These are phyloP conservation scores for Myiotriccus ornatus DNA, from an alignment of 2,797 vertebrate genomes.

Conservation along the genomic window DNA sequence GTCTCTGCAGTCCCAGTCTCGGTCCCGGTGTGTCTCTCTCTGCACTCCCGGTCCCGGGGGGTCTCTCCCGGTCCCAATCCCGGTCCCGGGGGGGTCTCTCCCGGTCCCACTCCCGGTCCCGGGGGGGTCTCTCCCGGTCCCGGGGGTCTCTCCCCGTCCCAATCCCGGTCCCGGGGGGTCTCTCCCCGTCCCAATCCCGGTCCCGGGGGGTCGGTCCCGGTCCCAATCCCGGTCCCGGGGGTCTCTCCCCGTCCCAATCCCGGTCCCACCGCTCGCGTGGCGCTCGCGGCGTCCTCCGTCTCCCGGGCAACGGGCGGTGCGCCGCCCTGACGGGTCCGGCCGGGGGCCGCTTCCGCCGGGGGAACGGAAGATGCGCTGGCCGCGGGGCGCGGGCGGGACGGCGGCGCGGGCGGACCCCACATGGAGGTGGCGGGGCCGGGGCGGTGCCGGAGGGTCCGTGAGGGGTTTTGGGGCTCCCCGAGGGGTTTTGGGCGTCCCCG, in stretches of 20 bases:
- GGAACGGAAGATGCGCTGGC: not conserved
- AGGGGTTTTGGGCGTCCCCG: too few species aligned
- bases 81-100: too few species aligned
- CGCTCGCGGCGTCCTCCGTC: not conserved
- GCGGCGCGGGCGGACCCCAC: not conserved
- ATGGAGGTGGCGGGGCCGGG: not conserved
- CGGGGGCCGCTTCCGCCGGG: not conserved
- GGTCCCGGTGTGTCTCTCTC: not conserved
- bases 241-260: not conserved
- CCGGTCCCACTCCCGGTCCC: not conserved
- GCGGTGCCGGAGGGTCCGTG: not conserved
- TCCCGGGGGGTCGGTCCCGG: not conserved
- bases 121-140: not conserved
- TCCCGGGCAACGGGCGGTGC: conserved; percentile 36
- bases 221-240: too few species aligned
- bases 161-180: too few species aligned
- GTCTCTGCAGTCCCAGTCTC: not conserved
- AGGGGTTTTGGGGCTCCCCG: fast-evolving
- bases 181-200: not conserved
- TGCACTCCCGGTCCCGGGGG: not conserved
- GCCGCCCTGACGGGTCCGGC: not conserved
- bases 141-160: not conserved
- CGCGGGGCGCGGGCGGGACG: fast-evolving
- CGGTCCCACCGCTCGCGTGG: not conserved
- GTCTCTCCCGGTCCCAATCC: not conserved